These are phyloP conservation scores for Oncorhynchus gorbuscha DNA, from an alignment of 2,113 vertebrate genomes.

Conservation along the genomic window DNA sequence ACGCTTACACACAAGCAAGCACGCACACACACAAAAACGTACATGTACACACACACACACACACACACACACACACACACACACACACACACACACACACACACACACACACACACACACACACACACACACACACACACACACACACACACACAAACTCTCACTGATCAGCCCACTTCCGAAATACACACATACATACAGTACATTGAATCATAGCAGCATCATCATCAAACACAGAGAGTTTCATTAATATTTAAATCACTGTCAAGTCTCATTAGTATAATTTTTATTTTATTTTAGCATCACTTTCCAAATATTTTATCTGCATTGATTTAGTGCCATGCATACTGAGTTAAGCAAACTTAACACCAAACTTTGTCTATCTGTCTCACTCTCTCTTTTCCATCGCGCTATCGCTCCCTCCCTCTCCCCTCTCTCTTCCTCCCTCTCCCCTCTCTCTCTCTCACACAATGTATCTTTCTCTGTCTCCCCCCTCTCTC, in stretches of 20 bases:
- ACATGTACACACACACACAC: neutral
- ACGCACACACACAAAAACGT: neutral
- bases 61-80: neutral
- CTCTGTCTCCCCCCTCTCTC: neutral
- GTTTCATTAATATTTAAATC: neutral
- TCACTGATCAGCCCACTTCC: neutral
- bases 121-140: neutral
- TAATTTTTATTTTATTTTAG: too few relatives aligned
- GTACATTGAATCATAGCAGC: neutral
- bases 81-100: neutral
- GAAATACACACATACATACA: neutral
- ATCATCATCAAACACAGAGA: neutral
- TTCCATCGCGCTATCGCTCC: too few relatives aligned
- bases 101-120: neutral
- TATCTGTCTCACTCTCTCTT: too few relatives aligned
- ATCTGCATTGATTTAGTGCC: too few relatives aligned
- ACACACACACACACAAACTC: neutral
- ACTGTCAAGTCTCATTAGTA: too few relatives aligned
- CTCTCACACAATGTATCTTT: too few relatives aligned
- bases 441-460: too few relatives aligned
- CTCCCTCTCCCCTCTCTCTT: too few relatives aligned
- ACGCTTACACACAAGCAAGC: conserved; percentile 13
- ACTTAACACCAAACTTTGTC: too few relatives aligned
- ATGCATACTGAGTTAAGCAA: too few relatives aligned
- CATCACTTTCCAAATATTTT: too few relatives aligned